A percentile compares a stretch with the other conserved stretches of the same genome.
These are phyloP conservation scores for Drosophila picticornis DNA, from an alignment of 2,888 invertebrate genomes.

Conservation along the genomic window DNA sequence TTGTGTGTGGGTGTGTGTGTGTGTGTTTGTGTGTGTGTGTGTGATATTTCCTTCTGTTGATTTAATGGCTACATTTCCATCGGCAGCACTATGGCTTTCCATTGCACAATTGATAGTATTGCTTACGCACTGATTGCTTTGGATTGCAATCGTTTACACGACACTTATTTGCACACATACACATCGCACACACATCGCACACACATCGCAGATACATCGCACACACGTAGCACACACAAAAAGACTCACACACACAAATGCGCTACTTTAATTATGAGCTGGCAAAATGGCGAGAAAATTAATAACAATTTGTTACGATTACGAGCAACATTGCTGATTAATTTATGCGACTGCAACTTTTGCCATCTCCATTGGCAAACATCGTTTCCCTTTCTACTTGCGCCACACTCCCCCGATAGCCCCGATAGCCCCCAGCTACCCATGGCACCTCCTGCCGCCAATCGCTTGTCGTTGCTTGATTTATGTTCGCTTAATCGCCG, in stretches of 20 bases:
- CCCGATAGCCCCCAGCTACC: background rate
- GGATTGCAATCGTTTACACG: conserved; percentile 71
- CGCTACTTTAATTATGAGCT: conserved; percentile 52
- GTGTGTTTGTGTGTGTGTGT: conserved; percentile 11
- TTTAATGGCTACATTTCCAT: conserved; percentile 8
- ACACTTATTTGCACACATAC: conserved; percentile 27
- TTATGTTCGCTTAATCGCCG: conserved; percentile 51
- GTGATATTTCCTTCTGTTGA: conserved; percentile 31
- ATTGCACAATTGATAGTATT: conserved; percentile 24
- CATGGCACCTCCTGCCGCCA: background rate
- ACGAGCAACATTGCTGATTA: conserved; percentile 54
- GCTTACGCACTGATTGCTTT: conserved; percentile 61
- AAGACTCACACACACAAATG: background rate
- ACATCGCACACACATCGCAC: conserved; percentile 14
- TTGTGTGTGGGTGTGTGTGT: conserved; percentile 5
- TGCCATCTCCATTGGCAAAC: conserved; percentile 31
- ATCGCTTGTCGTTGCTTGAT: conserved; percentile 42
- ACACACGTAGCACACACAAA: background rate
- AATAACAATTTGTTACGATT: conserved; percentile 70
- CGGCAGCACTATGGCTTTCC: background rate
- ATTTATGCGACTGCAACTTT: conserved; percentile 61
- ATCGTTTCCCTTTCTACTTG: conserved; percentile 28
- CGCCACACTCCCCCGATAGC: background rate
- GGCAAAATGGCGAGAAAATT: conserved; percentile 66
- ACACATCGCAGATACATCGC: conserved; percentile 3